phyloP scores from a whole-genome alignment of 1,140 invertebrate species.

The Hormaphis cornu region DNA sequence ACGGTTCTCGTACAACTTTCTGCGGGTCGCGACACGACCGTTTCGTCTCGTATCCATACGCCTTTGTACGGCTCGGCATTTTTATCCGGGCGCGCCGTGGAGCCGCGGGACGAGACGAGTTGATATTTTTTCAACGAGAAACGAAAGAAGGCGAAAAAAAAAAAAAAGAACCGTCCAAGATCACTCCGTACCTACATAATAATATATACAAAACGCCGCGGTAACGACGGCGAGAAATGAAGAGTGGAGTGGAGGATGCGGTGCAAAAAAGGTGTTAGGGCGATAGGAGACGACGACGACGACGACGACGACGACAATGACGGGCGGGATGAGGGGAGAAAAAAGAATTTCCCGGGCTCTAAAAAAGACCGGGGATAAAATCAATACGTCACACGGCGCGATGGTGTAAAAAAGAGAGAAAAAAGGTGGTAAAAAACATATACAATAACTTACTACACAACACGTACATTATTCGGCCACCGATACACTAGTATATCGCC shows the following conservation, averaged over 20 bases:
- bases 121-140: no score
- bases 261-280: neutral
- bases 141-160: neutral
- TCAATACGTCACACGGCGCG: constrained; percentile 29
- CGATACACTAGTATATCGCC: no score
- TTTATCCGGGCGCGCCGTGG: no score
- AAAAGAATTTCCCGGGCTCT: constrained; percentile 30
- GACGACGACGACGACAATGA: neutral
- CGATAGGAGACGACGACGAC: neutral
- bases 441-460: neutral
- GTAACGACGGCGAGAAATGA: neutral
- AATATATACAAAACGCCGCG: constrained; percentile 20
- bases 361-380: constrained; percentile 27
- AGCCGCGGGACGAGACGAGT: no score
- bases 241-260: neutral
- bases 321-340: neutral
- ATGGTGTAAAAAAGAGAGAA: constrained; percentile 10
- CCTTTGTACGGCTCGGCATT: no score
- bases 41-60: no score
- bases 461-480: neutral
- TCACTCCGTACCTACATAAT: neutral
- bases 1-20: no score
- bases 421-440: constrained; percentile 5
- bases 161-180: neutral
- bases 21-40: no score